A percentile compares a stretch with the other conserved stretches of the same genome.
Conservation (phyloP, 1,140 invertebrate genomes). For the Cydia pomonella region DNA sequence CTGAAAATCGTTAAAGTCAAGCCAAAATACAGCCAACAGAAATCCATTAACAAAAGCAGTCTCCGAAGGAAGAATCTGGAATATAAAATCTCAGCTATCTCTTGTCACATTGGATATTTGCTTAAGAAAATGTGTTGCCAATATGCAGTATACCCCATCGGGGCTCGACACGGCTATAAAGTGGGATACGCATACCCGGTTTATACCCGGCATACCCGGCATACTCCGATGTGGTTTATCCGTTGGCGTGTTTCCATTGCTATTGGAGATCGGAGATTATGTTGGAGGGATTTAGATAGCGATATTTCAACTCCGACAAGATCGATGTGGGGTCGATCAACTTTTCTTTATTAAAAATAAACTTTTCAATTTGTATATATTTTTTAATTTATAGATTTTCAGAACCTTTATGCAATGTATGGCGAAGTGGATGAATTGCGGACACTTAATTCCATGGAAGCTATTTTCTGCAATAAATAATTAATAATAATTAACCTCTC, state of each 20-base stretch:
- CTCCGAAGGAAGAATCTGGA: not conserved
- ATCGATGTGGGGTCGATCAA: too few relatives aligned
- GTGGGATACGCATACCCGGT: slow-evolving; percentile 36
- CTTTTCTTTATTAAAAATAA: too few relatives aligned
- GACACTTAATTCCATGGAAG: too few relatives aligned
- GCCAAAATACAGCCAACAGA: not conserved
- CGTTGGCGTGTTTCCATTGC: slow-evolving; percentile 22
- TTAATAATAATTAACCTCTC: too few relatives aligned
- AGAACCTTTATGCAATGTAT: too few relatives aligned
- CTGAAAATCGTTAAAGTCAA: not conserved
- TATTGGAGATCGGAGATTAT: not conserved
- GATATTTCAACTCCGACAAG: not conserved
- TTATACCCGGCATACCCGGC: not conserved
- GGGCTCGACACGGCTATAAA: slow-evolving; percentile 45
- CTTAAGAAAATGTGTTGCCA: slow-evolving; percentile 59
- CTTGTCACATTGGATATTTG: slow-evolving; percentile 50
- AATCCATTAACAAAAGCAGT: slow-evolving; percentile 1
- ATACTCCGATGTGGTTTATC: slow-evolving; percentile 17
- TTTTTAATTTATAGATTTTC: too few relatives aligned
- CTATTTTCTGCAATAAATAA: too few relatives aligned
- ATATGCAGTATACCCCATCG: slow-evolving; percentile 53
- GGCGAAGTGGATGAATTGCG: too few relatives aligned
- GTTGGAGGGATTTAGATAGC: not conserved
- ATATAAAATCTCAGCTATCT: slow-evolving; percentile 26
- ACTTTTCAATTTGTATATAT: too few relatives aligned